A percentile compares a stretch with the other conserved stretches of the same genome.
Evolutionary conservation across 2,888 invertebrate genomes (phyloP).

Genomic region (Chrysopilus asiliformis): DNA sequence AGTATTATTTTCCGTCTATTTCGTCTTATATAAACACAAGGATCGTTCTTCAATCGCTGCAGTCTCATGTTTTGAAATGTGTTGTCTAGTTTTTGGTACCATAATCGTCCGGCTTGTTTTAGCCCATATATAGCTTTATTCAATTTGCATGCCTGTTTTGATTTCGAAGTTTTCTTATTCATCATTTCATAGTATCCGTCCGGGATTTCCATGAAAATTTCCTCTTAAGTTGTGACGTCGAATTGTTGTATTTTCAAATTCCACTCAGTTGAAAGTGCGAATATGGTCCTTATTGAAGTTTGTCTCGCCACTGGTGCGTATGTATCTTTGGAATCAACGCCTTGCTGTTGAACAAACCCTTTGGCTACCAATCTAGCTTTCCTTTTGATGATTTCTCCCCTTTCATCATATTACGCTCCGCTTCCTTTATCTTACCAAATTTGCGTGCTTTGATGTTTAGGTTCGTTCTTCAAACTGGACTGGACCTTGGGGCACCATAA

Average conservation of each 20-base stretch:
- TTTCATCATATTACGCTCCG: too few species aligned
- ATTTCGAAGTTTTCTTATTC: conserved; percentile 12
- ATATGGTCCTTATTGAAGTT: conserved; percentile 15
- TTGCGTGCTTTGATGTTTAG: too few species aligned
- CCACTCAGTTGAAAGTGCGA: conserved; percentile 15
- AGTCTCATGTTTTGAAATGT: conserved; percentile 14
- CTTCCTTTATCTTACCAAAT: too few species aligned
- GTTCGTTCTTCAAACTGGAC: too few species aligned
- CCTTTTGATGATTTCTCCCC: too few species aligned
- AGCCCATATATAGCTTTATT: conserved; percentile 15
- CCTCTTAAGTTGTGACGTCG: conserved; percentile 13
- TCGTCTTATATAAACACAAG: conserved; percentile 16
- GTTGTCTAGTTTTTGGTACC: conserved; percentile 16
- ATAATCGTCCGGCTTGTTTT: conserved; percentile 17
- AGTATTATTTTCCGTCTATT: too few species aligned
- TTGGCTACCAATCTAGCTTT: conserved; percentile 23
- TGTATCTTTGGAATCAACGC: conserved; percentile 22
- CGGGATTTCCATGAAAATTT: not conserved
- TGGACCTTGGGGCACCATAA: too few species aligned
- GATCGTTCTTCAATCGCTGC: conserved; percentile 12
- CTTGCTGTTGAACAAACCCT: conserved; percentile 22
- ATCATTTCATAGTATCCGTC: not conserved
- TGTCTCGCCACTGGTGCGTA: conserved; percentile 21
- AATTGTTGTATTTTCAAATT: conserved; percentile 15
- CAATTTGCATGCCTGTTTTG: conserved; percentile 16